These are phyloP conservation scores for Dryadula phaetusa DNA, from an alignment of 2,888 invertebrate genomes.

Conservation along the genomic window DNA sequence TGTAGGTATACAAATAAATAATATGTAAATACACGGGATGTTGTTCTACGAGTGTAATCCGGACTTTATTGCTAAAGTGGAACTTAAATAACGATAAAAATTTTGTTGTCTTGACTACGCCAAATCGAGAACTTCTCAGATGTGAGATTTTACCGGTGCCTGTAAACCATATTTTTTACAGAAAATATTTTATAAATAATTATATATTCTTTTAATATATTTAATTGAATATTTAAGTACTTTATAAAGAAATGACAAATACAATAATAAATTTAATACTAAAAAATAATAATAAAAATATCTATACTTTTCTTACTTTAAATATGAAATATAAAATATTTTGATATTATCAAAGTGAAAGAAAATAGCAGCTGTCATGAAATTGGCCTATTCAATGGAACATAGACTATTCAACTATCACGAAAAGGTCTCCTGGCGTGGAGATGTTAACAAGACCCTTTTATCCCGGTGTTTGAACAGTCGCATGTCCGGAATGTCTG, in stretches of 20 bases:
- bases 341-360: background rate
- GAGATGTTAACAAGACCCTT: conserved; percentile 37
- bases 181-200: too few relatives aligned
- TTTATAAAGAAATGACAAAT: too few relatives aligned
- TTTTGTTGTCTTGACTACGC: conserved; percentile 2
- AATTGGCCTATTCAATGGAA: conserved; percentile 7
- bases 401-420: conserved; percentile 21
- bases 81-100: conserved; percentile 10
- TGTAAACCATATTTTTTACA: background rate
- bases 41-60: conserved; percentile 10
- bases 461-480: conserved; percentile 35
- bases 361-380: conserved; percentile 3
- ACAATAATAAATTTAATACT: too few relatives aligned
- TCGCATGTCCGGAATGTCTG: conserved; percentile 35
- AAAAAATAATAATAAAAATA: too few relatives aligned
- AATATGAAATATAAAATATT: background rate
- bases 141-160: background rate
- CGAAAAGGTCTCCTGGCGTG: conserved; percentile 31
- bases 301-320: too few relatives aligned
- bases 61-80: background rate
- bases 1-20: conserved; percentile 9
- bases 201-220: too few relatives aligned
- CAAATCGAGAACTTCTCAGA: background rate
- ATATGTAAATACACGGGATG: conserved; percentile 13
- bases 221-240: too few relatives aligned